A percentile compares a stretch with the other conserved stretches of the same genome.
These are phyloP conservation scores for Caenorhabditis sinica DNA, from an alignment of 2,888 invertebrate genomes.

Conservation along the genomic window DNA sequence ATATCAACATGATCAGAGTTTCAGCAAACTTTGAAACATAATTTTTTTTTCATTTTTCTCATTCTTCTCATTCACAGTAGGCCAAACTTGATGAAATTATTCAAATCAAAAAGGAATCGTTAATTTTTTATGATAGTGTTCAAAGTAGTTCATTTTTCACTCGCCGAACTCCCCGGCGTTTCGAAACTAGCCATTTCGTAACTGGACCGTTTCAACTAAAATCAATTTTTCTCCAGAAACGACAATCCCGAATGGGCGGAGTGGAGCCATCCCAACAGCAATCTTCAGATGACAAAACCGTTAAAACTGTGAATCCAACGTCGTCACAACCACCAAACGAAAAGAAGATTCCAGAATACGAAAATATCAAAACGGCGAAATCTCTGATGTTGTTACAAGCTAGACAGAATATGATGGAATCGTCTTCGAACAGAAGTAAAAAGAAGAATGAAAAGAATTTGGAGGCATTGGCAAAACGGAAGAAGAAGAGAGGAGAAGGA, in stretches of 20 bases:
- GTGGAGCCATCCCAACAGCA: not conserved
- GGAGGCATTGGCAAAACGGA: not conserved
- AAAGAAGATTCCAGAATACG: conserved; percentile 7
- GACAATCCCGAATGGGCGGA: conserved; percentile 4
- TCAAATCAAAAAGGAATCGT: not conserved
- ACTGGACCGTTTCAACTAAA: no score
- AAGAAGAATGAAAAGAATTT: conserved; percentile 12
- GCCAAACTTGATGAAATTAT: no score
- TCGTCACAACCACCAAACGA: not conserved
- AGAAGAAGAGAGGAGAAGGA: conserved; percentile 14
- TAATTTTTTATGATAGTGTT: no score
- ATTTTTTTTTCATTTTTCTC: no score
- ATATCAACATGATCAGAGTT: no score
- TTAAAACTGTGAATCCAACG: not conserved
- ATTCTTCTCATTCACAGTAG: no score
- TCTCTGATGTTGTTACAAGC: not conserved
- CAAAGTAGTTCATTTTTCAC: no score
- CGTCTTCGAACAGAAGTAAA: conserved; percentile 15
- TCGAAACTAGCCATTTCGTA: no score
- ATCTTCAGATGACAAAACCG: conserved; percentile 4
- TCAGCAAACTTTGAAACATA: no score
- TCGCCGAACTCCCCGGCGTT: no score
- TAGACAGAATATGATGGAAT: not conserved
- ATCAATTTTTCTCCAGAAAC: conserved; percentile 19
- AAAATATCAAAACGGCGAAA: conserved; percentile 5